Conservation (phyloP, 2,113 vertebrate genomes). For the Diadophis punctatus region DNA sequence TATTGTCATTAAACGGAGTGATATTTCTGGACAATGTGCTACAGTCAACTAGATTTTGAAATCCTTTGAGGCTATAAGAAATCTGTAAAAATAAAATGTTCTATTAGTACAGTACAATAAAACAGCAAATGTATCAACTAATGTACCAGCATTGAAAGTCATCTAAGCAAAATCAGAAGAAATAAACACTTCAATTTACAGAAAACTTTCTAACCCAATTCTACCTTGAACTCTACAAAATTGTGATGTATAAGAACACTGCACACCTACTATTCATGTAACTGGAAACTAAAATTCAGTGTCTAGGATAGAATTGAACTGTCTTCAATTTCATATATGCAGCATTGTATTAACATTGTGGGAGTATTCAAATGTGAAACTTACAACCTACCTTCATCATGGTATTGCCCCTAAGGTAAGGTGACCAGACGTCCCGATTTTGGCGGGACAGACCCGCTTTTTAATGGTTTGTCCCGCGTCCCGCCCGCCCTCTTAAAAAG, state of each 20-base stretch:
- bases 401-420: too few relatives aligned
- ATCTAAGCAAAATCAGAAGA: neutral
- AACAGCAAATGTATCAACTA: neutral
- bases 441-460: too few relatives aligned
- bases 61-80: neutral
- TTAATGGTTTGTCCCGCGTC: too few relatives aligned
- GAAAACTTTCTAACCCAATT: neutral
- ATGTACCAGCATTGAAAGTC: neutral
- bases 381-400: neutral
- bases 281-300: neutral
- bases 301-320: neutral
- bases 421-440: too few relatives aligned
- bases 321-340: neutral
- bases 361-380: neutral
- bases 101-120: neutral
- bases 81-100: neutral
- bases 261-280: neutral
- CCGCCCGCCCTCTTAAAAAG: too few relatives aligned
- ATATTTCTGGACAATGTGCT: neutral
- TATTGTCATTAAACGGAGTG: neutral
- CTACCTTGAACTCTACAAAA: neutral
- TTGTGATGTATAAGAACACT: neutral
- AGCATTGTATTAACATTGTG: neutral
- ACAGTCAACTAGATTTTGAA: constrained; percentile 2
- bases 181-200: neutral